Conservation (phyloP, 2,797 vertebrate genomes). For the Halcyon badia region DNA sequence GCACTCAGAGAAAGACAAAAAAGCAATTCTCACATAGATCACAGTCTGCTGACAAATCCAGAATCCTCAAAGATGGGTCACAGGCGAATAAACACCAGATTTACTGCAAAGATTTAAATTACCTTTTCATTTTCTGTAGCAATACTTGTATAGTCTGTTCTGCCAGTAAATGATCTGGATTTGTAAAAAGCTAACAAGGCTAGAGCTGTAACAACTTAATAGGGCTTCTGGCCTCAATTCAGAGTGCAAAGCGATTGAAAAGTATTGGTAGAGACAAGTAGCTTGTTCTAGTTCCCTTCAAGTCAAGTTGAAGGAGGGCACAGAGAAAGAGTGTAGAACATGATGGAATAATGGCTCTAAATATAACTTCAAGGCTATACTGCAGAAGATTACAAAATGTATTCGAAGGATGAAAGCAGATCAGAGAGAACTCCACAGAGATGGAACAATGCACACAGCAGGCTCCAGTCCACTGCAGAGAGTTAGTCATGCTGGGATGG, state of each 20-base stretch:
- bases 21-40: not conserved
- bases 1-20: not conserved
- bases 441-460: not conserved
- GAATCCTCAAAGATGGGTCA: not conserved
- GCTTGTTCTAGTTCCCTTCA: not conserved
- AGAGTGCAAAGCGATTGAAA: not conserved
- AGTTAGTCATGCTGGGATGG: not conserved
- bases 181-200: not conserved
- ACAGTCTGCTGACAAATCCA: not conserved
- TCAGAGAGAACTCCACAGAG: not conserved
- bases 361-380: not conserved
- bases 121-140: not conserved
- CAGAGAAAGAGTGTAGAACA: not conserved
- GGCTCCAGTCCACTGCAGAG: not conserved
- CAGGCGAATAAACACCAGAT: not conserved
- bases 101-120: not conserved
- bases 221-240: not conserved
- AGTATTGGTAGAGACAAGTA: not conserved
- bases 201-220: not conserved
- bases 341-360: constrained; percentile 6
- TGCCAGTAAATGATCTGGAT: not conserved
- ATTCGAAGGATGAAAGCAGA: not conserved
- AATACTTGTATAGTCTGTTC: not conserved
- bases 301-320: not conserved
- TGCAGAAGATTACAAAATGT: not conserved